Percentiles rank a stretch among this genome's conserved stretches.
These are phyloP conservation scores for Hermaeophaga mercurialis DNA, from an alignment of 2,888 invertebrate species.

Conservation along the genomic window DNA sequence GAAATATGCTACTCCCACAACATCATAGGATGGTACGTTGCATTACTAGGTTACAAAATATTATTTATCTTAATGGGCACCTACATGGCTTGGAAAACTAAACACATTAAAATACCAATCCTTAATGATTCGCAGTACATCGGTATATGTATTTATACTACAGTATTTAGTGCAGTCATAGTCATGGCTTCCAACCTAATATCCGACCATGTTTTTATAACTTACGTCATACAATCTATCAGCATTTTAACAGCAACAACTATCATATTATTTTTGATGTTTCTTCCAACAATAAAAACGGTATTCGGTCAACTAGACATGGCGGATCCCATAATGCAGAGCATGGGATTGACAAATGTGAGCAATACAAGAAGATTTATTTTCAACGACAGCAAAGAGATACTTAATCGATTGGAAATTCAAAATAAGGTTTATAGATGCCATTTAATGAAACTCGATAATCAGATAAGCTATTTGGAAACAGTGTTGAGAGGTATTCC, in stretches of 20 bases:
- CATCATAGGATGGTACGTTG: conserved; percentile 88
- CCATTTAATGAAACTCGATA: conserved; percentile 79
- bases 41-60: conserved; percentile 88
- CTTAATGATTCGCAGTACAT: conserved; percentile 94
- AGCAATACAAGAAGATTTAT: conserved; percentile 74
- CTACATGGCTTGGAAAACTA: conserved; percentile 96
- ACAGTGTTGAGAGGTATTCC: conserved; percentile 61
- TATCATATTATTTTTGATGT: conserved; percentile 82
- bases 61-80: conserved; percentile 86
- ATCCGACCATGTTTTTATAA: conserved; percentile 78
- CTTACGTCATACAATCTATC: conserved; percentile 81
- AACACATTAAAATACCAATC: conserved; percentile 88
- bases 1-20: conserved; percentile 88
- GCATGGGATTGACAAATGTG: conserved; percentile 86
- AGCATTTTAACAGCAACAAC: conserved; percentile 86
- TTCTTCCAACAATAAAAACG: conserved; percentile 82
- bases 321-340: conserved; percentile 82
- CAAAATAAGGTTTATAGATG: conserved; percentile 88
- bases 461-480: conserved; percentile 77
- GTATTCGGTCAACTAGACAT: conserved; percentile 71
- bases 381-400: conserved; percentile 77
- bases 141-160: conserved; percentile 90
- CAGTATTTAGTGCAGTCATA: conserved; percentile 85
- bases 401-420: conserved; percentile 85
- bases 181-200: conserved; percentile 88